phyloP scores from a whole-genome alignment of 2,797 vertebrate genomes.

The Sus cebifrons region DNA sequence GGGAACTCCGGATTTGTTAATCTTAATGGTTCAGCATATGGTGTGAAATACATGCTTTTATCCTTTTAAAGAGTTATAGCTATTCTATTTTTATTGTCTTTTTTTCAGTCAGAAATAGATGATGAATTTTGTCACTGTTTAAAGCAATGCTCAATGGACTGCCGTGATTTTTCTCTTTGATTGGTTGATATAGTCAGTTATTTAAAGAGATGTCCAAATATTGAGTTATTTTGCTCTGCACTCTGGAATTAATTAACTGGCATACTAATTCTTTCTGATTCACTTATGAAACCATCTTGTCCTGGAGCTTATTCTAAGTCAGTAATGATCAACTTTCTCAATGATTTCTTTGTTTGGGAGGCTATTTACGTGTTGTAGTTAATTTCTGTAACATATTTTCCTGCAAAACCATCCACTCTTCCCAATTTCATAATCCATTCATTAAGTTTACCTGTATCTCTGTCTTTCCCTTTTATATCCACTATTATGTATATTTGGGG shows the following conservation, averaged over 20 bases:
- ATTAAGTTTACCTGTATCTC: not conserved
- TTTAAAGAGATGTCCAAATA: conserved; percentile 23
- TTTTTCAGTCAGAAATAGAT: conserved; percentile 29
- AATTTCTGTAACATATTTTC: not conserved
- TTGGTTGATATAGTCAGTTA: not conserved
- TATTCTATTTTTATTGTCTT: not conserved
- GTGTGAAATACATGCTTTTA: not conserved
- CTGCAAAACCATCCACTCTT: not conserved
- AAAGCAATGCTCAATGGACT: not conserved
- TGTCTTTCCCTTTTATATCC: not conserved
- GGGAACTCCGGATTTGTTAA: too few relatives aligned
- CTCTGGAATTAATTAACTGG: conserved; percentile 11
- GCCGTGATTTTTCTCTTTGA: not conserved
- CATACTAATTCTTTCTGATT: conserved; percentile 27
- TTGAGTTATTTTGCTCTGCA: conserved; percentile 24
- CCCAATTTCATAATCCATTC: not conserved
- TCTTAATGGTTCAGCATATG: not conserved
- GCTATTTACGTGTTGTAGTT: not conserved
- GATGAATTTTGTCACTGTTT: conserved; percentile 40
- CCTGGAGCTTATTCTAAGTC: not conserved
- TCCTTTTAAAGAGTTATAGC: conserved; percentile 18
- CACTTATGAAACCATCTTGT: conserved; percentile 12
- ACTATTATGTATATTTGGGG: not conserved
- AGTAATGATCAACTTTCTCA: not conserved
- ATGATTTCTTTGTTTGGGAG: not conserved